Evolutionary conservation across 2,797 vertebrate genomes (phyloP).

Genomic region (Girardinus metallicus): DNA sequence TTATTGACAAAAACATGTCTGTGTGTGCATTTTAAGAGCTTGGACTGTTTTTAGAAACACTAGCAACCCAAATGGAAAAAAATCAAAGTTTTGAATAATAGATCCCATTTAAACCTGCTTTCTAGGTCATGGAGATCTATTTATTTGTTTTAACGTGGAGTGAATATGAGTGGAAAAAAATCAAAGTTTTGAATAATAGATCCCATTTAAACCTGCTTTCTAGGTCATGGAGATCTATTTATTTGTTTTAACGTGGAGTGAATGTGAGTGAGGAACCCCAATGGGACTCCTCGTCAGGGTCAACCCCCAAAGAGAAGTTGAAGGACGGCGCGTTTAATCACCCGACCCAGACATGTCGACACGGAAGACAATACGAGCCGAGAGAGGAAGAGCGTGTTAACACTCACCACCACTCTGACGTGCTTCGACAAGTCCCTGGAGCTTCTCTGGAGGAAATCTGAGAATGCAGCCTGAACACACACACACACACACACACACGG

Average conservation of each 20-base stretch:
- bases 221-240: background rate
- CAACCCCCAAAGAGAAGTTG: slow-evolving; percentile 27
- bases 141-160: slow-evolving; percentile 8
- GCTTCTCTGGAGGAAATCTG: slow-evolving; percentile 98
- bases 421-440: slow-evolving; percentile 99
- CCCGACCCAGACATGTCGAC: slow-evolving; percentile 50
- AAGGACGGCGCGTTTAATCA: slow-evolving; percentile 59
- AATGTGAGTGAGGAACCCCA: background rate
- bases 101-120: background rate
- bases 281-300: slow-evolving; percentile 11
- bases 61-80: too few relatives aligned
- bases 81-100: too few relatives aligned
- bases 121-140: background rate
- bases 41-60: background rate
- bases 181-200: too few relatives aligned
- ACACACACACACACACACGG: slow-evolving; percentile 38
- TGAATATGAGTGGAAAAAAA: background rate
- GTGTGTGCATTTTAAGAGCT: background rate
- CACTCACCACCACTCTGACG: slow-evolving; percentile 97
- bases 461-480: slow-evolving; percentile 91
- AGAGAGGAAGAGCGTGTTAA: slow-evolving; percentile 44
- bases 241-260: slow-evolving; percentile 1
- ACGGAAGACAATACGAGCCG: slow-evolving; percentile 51
- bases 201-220: background rate
- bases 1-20: too few relatives aligned